Evolutionary conservation across 2,797 vertebrate genomes (phyloP), one percentile per base, ranked within the genome.

Genomic region (Oceanodroma leucorhoa): DNA sequence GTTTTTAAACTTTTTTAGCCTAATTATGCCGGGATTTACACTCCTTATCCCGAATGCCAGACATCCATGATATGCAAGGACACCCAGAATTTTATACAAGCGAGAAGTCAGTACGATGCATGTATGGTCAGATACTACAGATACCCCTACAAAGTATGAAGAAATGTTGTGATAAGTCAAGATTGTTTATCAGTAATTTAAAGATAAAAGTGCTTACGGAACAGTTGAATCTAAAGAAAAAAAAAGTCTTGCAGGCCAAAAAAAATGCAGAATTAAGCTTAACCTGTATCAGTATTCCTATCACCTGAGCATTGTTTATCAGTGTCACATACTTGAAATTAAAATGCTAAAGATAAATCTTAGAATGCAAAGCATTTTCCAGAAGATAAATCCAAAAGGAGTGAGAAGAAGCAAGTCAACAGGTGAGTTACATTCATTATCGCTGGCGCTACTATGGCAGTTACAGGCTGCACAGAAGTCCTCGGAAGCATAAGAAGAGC

Each of bases 261-360:
- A 94, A 86, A 92, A 81, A 55, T 14, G 23, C 38, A 75, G 27
- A 40, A 22, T 45, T 90, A 86, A 90, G 8, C 13, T 64, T 67
- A 89, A 87, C 26, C 6, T 40, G 7, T 65, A 60, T 90, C 43
- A 54, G 45, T 77, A 85, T 85, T 94, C 78, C 48, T 58, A 30
- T 48, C 64, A 93, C 38, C 43, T 83, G 20, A 90, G 43, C 72
- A 54, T 18, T 81, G 48, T 86, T 95, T 85, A 83, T 89, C 61
- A 45, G 48, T 94, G 60, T 45, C 71, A 93, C 22, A 50, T 70
- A 85, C 57, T 81, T 93, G 72, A 97, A 95, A 95, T 87, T 87
- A 96, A 97, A 96, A 96, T 82, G 80, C 51, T 94, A 62, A 90
- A 91, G 65, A 91, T 69, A 83, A 94, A 79, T 83, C 80, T 90